These are phyloP conservation scores for Conops quadrifasciatus DNA, from an alignment of 2,888 invertebrate genomes.

Conservation along the genomic window DNA sequence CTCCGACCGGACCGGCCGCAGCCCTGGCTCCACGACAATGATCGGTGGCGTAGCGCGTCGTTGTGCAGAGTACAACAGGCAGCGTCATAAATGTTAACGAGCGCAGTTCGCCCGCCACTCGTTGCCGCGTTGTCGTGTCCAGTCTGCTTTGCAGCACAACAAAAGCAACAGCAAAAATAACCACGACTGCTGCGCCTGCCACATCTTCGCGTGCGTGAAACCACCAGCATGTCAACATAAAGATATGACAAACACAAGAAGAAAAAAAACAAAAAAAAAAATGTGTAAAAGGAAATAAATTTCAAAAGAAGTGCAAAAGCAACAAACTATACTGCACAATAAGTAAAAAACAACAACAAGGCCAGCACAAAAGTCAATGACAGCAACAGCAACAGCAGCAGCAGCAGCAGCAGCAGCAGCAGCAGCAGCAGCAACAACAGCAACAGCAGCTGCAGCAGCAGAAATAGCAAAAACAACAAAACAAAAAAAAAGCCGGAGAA, in stretches of 20 bases:
- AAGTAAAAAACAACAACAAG: neutral
- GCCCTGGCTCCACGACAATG: neutral
- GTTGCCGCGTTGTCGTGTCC: neutral
- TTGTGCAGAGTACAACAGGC: conserved; percentile 3
- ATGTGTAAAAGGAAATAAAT: conserved; percentile 11
- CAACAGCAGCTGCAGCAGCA: too few species aligned
- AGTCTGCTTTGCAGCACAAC: neutral
- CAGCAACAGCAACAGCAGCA: neutral
- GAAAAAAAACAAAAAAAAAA: too few species aligned
- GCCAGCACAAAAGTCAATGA: neutral
- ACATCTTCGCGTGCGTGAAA: conserved; percentile 14
- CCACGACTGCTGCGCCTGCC: neutral
- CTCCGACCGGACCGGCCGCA: neutral
- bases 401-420: neutral
- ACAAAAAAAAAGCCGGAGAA: neutral
- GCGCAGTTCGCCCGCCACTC: conserved; percentile 8
- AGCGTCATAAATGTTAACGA: conserved; percentile 28
- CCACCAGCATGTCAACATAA: conserved; percentile 21
- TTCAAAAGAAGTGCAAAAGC: neutral
- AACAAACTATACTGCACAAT: neutral
- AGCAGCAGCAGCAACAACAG: too few species aligned
- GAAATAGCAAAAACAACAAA: too few species aligned
- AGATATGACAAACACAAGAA: conserved; percentile 17
- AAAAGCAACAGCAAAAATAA: neutral
- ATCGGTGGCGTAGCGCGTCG: conserved; percentile 6